Base-by-base conservation (phyloP, 2,888 invertebrate species). In the Campoplex capitator region DNA sequence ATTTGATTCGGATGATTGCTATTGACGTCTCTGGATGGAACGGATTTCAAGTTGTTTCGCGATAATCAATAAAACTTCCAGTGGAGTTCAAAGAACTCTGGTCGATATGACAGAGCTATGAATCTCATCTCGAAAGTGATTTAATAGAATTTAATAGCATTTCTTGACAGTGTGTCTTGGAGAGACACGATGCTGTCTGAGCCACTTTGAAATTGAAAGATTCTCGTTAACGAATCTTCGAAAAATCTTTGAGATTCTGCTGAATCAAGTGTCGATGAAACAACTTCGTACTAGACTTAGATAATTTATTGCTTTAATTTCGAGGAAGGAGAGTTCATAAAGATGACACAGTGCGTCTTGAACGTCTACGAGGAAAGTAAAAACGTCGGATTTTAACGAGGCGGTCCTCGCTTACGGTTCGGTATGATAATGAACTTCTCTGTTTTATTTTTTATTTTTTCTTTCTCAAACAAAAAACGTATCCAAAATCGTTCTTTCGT, bases 201-300 rank as follows among this genome's bases (percentile, higher is more conserved):
- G 28, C 11, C 7, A 28, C 28, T 13, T 28, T 58, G n/a, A 13
- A 38, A 38, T 28, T 58, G n/a, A 13, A 38, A 38, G 1, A 6
- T 38, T 58, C 28, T 28, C 13, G 11, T 58, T 58, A 11, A 58
- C 28, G 58, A 28, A 58, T 23, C 58, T 28, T 13, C 2, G 28
- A 58, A 48, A 58, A 28, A 58, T 28, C 11, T 28, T 23, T 13
- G 13, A 28, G 28, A 4, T 28, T 58, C 58, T 28, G 28, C 58
- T 58, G 7, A 58, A 58, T 58, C 28, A 38, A 3, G 45, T 68
- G 42, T 68, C 45, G 45, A 68, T 68, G 45, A 68, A 68, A 23
- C 13, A 23, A 23, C 45, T 42, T 8, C 11, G n/a, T 45, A 23
- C 3, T 68, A 28, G 58, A 58, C 58, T 3, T 28, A 28, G 28